phyloP scores from a whole-genome alignment of 2,797 vertebrate species.

The Poeciliopsis gracilis region DNA sequence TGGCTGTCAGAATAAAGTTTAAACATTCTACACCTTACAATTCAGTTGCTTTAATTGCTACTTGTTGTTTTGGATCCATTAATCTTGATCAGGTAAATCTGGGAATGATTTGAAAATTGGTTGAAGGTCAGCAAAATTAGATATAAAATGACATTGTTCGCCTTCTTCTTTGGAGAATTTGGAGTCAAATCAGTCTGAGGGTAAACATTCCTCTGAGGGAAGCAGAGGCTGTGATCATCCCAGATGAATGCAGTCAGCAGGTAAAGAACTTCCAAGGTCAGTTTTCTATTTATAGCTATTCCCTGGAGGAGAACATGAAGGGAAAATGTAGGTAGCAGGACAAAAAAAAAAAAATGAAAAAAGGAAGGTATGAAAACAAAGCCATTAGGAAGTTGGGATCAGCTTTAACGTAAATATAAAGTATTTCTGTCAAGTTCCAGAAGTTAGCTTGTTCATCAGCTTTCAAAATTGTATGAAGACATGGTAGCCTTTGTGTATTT shows the following conservation, averaged over 20 bases:
- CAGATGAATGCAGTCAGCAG: conserved; percentile 37
- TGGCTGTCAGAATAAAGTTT: conserved; percentile 19
- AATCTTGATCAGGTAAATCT: conserved; percentile 7
- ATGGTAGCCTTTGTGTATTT: background rate
- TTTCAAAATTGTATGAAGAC: background rate
- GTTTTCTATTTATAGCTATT: conserved; percentile 51
- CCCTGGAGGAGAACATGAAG: conserved; percentile 6
- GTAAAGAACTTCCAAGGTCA: conserved; percentile 62
- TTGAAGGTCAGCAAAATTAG: background rate
- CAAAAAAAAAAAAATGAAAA: background rate
- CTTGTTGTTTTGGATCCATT: conserved; percentile 12
- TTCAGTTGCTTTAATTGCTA: conserved; percentile 24
- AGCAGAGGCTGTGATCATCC: conserved; percentile 31
- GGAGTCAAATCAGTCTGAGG: conserved; percentile 71
- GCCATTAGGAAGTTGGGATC: conserved; percentile 4
- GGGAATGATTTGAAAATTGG: background rate
- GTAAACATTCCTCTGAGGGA: conserved; percentile 50
- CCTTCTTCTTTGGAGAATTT: conserved; percentile 51
- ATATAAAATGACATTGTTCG: conserved; percentile 48
- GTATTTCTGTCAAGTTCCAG: background rate
- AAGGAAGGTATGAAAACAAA: conserved; percentile 23
- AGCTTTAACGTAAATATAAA: background rate
- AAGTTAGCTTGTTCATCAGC: background rate
- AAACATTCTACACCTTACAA: conserved; percentile 42
- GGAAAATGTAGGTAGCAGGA: background rate